phyloP scores from a whole-genome alignment of 2,113 vertebrate species.

The Centrocercus urophasianus region DNA sequence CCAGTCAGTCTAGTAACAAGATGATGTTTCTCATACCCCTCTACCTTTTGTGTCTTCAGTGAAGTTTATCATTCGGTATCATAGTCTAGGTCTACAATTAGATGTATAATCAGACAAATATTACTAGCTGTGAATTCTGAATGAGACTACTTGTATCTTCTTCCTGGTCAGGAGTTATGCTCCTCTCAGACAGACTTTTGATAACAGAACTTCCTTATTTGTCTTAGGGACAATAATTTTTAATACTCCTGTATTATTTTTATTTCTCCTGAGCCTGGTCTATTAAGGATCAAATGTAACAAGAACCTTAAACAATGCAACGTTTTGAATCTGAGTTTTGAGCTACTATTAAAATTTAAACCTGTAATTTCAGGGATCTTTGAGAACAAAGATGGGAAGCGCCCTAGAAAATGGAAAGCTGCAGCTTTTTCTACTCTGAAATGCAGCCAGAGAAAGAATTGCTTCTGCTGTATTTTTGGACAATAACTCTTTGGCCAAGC shows the following conservation, averaged over 20 bases:
- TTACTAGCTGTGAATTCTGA: neutral
- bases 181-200: neutral
- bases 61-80: neutral
- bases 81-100: neutral
- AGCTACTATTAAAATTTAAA: neutral
- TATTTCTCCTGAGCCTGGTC: neutral
- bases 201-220: neutral
- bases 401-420: neutral
- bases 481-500: neutral
- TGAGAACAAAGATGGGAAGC: constrained; percentile 29
- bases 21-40: neutral
- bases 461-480: neutral
- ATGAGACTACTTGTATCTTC: neutral
- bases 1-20: neutral
- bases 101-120: neutral
- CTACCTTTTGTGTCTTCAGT: neutral
- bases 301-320: neutral
- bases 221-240: neutral
- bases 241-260: neutral
- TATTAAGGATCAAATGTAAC: neutral
- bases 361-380: neutral
- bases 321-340: neutral
- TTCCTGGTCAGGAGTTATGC: neutral
- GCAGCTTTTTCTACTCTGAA: constrained; percentile 13
- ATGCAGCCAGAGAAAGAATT: neutral